Conservation (phyloP, 2,113 vertebrate genomes). For the Zosterops borbonicus region DNA sequence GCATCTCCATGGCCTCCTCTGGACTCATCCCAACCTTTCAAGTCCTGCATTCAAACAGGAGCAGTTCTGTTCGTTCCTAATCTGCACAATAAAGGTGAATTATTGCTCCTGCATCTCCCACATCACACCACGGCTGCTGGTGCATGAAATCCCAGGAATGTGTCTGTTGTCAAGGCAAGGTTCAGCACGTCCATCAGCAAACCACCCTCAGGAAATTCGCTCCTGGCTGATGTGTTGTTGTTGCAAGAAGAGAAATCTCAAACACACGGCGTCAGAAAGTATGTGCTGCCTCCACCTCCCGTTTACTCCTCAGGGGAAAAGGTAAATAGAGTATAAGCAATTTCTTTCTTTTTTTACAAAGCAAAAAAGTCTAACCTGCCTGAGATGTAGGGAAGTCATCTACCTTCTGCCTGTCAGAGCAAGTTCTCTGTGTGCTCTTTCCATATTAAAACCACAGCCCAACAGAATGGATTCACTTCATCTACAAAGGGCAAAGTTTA, state of each 20-base stretch:
- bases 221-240: background rate
- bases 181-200: background rate
- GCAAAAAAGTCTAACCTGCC: background rate
- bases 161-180: background rate
- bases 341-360: background rate
- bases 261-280: background rate
- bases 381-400: conserved; percentile 8
- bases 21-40: background rate
- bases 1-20: background rate
- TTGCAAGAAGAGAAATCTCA: background rate
- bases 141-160: background rate
- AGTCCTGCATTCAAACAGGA: background rate
- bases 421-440: background rate
- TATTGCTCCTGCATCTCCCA: background rate
- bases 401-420: conserved; percentile 38
- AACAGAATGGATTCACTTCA: background rate
- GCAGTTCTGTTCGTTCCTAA: background rate
- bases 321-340: conserved; percentile 20
- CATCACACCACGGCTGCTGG: rapidly evolving
- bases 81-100: background rate
- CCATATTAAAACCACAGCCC: background rate
- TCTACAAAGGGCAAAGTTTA: conserved; percentile 14
- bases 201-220: background rate
- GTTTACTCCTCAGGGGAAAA: background rate
- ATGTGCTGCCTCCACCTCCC: background rate